Evolutionary conservation across 2,888 invertebrate genomes (phyloP).

Genomic region (Apomyelois bistriatella): DNA sequence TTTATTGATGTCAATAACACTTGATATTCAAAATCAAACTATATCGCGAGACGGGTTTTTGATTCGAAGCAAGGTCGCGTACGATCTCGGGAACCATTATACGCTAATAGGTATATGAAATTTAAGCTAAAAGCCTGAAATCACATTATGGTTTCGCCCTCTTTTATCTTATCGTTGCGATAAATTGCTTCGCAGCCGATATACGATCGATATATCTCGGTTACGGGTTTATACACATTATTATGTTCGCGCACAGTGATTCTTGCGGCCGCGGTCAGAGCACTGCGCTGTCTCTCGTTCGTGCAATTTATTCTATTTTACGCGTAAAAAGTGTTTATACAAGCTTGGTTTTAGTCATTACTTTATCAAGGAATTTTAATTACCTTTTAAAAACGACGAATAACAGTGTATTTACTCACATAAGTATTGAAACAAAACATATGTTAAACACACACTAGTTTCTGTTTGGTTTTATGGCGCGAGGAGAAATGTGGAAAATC

Average conservation of each 20-base stretch:
- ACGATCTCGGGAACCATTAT: slow-evolving; percentile 9
- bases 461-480: slow-evolving; percentile 4
- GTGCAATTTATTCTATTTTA: slow-evolving; percentile 32
- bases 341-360: not conserved
- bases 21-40: slow-evolving; percentile 26
- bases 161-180: slow-evolving; percentile 68
- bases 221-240: slow-evolving; percentile 46
- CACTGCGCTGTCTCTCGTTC: slow-evolving; percentile 41
- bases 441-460: slow-evolving; percentile 12
- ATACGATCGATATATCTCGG: slow-evolving; percentile 64
- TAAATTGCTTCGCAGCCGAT: slow-evolving; percentile 69
- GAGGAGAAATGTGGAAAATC: slow-evolving; percentile 13
- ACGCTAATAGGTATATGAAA: slow-evolving; percentile 23
- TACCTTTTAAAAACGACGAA: slow-evolving; percentile 6
- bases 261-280: slow-evolving; percentile 55
- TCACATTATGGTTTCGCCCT: slow-evolving; percentile 33
- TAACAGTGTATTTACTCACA: slow-evolving; percentile 5
- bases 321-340: slow-evolving; percentile 6
- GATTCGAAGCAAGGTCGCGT: not conserved
- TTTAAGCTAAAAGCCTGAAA: slow-evolving; percentile 34
- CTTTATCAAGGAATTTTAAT: slow-evolving; percentile 3
- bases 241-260: slow-evolving; percentile 61
- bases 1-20: slow-evolving; percentile 38
- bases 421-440: slow-evolving; percentile 6
- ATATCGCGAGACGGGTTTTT: slow-evolving; percentile 6